Evolutionary conservation across 2,888 invertebrate genomes (phyloP).

Genomic region (Odontothrips loti): DNA sequence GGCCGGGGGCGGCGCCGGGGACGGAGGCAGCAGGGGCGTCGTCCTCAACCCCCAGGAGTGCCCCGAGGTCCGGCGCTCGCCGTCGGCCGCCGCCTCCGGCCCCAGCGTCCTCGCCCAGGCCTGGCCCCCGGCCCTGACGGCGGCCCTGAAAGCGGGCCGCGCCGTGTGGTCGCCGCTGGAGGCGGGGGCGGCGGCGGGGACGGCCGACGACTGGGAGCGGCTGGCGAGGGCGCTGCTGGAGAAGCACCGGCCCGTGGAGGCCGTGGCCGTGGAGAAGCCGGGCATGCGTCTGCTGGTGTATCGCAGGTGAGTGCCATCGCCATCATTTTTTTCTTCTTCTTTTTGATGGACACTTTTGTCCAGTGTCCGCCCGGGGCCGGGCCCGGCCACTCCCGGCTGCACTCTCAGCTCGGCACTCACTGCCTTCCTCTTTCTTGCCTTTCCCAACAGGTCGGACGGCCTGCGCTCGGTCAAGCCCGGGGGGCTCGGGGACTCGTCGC

Average conservation of each 20-base stretch:
- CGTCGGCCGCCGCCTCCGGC: not conserved
- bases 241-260: not conserved
- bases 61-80: constrained; percentile 2
- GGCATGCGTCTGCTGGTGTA: constrained; percentile 15
- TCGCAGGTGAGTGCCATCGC: not conserved
- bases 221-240: not conserved
- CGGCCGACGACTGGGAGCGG: not conserved
- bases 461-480: not conserved
- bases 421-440: too few species aligned
- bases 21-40: not conserved
- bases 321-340: too few species aligned
- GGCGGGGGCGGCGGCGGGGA: not conserved
- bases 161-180: not conserved
- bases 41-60: not conserved
- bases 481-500: not conserved
- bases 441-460: not conserved
- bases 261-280: constrained; percentile 4
- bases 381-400: too few species aligned
- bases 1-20: not conserved
- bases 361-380: too few species aligned
- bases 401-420: too few species aligned
- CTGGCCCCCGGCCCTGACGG: not conserved
- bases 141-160: not conserved
- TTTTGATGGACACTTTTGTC: too few species aligned
- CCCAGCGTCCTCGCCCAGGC: not conserved